Conservation (phyloP, 2,113 vertebrate species). For the Megaceryle maxima region DNA sequence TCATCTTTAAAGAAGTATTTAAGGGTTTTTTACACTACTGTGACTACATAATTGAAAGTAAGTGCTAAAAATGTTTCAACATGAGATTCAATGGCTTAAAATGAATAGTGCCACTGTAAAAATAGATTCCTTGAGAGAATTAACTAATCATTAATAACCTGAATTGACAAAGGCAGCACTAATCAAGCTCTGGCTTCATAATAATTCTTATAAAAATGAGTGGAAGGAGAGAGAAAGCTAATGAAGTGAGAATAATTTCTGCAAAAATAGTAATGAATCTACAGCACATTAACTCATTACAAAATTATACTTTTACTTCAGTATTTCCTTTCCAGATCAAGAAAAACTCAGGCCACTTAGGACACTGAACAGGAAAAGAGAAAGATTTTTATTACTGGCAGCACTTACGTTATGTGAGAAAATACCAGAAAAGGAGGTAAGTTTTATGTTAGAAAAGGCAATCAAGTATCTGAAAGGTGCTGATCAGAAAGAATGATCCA, state of each 20-base stretch:
- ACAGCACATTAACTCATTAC: constrained; percentile 22
- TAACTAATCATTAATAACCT: constrained; percentile 72
- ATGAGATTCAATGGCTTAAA: constrained; percentile 62
- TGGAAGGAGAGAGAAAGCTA: constrained; percentile 43
- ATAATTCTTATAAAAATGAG: constrained; percentile 52
- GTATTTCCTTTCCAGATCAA: constrained; percentile 31
- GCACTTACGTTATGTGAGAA: neutral
- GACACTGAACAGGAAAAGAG: neutral
- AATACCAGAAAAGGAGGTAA: neutral
- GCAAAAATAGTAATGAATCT: constrained; percentile 60
- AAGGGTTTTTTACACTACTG: constrained; percentile 51
- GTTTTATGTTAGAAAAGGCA: neutral
- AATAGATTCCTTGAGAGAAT: constrained; percentile 66
- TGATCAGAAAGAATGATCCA: neutral
- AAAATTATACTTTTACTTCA: constrained; percentile 34
- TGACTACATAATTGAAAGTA: constrained; percentile 64
- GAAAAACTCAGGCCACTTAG: neutral
- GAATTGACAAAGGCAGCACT: constrained; percentile 68
- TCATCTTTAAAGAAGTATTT: constrained; percentile 54
- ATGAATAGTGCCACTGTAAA: constrained; percentile 63
- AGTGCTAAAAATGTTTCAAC: constrained; percentile 71
- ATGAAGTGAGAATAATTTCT: constrained; percentile 63
- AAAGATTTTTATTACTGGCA: neutral
- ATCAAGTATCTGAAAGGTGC: neutral
- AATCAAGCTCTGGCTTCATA: constrained; percentile 62